Conservation (phyloP, 2,888 invertebrate species). For the Cantharis lateralis region DNA sequence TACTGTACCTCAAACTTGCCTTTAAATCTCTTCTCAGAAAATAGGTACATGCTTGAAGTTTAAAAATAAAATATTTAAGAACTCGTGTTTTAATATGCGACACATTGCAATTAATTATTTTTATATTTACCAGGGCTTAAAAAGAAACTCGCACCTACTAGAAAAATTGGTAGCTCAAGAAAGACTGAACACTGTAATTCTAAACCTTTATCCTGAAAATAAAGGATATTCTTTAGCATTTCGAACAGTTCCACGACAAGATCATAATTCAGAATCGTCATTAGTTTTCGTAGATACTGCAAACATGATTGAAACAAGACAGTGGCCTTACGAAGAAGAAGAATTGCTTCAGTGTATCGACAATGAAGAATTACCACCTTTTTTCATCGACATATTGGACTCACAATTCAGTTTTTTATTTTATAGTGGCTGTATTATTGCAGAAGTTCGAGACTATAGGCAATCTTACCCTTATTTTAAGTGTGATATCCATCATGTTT, state of each 20-base stretch:
- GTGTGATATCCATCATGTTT: slow-evolving; percentile 84
- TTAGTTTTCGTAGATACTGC: slow-evolving; percentile 63
- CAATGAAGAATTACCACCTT: slow-evolving; percentile 87
- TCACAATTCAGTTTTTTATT: slow-evolving; percentile 83
- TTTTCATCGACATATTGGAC: slow-evolving; percentile 82
- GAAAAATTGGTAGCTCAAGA: slow-evolving; percentile 85
- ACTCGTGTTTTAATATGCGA: no score
- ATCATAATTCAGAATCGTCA: slow-evolving; percentile 49
- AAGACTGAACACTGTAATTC: slow-evolving; percentile 84
- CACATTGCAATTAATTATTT: background rate
- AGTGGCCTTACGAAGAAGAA: slow-evolving; percentile 90
- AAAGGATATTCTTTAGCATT: slow-evolving; percentile 68
- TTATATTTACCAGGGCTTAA: slow-evolving; percentile 59
- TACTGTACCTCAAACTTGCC: no score
- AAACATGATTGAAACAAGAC: slow-evolving; percentile 71
- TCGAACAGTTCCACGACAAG: slow-evolving; percentile 36
- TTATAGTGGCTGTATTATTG: slow-evolving; percentile 90
- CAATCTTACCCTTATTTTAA: slow-evolving; percentile 76
- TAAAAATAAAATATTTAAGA: no score
- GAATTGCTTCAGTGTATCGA: slow-evolving; percentile 86
- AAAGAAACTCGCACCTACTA: slow-evolving; percentile 73
- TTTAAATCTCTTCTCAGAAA: no score
- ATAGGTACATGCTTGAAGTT: no score
- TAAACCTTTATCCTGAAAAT: slow-evolving; percentile 90
- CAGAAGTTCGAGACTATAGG: slow-evolving; percentile 87